Evolutionary conservation across 2,797 vertebrate genomes (phyloP), one percentile per base, ranked within the genome.

Genomic region (Poeciliopsis paucimaculata): DNA sequence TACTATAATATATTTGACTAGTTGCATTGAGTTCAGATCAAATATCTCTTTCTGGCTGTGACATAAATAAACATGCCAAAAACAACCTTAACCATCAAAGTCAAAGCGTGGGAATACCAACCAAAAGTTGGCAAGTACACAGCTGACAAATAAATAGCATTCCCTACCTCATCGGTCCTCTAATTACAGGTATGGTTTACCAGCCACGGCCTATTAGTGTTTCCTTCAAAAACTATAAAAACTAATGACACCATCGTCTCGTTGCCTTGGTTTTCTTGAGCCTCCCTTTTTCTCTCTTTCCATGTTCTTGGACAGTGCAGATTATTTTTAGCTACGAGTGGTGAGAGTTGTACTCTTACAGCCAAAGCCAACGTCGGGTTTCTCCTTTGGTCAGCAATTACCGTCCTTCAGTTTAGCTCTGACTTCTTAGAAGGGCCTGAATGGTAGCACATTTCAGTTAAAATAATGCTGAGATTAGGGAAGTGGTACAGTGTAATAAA

Each of bases 151-250:
- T 93, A 93, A 92, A 94, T 88, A 92, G 90, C 89, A 91, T 84
- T 82, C 82, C 79, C 87, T 89, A 82, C 85, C 88, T 92, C 90
- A 88, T 80, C 87, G 88, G 84, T 88, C 91, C 82, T 92, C 82
- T 93, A 93, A 94, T 93, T 93, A 89, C 90, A 91, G 90, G 86
- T 89, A 93, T 89, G 93, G 92, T 93, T 95, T 91, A 94, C 93
- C 92, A 92, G 88, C 89, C 89, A 91, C 73, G 82, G 86, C 88
- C 91, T 92, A 92, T 93, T 92, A 93, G 90, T 86, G 87, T 92
- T 93, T 92, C 88, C 92, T 93, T 86, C 70, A 90, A 86, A 90
- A 94, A 92, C 92, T 93, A 92, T 94, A 94, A 95, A 93, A 94
- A 87, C 89, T 93, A 94, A 94, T 94, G 92, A 92, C 90, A 93